Percentiles rank a stretch among this genome's conserved stretches.
Evolutionary conservation across 2,797 vertebrate species (phyloP).

Genomic region (Argyrosomus regius): DNA sequence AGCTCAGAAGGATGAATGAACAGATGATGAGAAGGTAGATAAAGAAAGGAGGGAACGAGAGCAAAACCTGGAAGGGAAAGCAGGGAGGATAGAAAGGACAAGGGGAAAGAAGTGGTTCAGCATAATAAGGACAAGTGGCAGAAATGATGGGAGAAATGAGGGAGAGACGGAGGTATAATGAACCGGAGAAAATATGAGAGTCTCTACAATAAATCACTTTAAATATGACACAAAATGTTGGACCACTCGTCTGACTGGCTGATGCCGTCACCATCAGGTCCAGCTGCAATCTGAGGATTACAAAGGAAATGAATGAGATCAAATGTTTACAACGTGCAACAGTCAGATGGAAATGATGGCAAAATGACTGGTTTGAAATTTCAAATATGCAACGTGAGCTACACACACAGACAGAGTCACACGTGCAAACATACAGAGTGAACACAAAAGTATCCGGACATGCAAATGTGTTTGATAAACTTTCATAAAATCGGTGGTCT

Average conservation of each 20-base stretch:
- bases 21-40: neutral
- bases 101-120: neutral
- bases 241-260: too few species aligned
- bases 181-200: neutral
- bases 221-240: neutral
- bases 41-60: neutral
- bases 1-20: neutral
- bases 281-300: too few species aligned
- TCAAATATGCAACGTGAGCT: neutral
- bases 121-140: neutral
- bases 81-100: neutral
- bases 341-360: too few species aligned
- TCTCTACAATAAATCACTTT: neutral
- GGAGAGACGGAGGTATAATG: constrained; percentile 6
- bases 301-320: too few species aligned
- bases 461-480: neutral
- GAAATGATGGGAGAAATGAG: neutral
- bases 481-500: neutral
- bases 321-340: too few species aligned
- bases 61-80: neutral
- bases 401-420: neutral
- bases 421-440: neutral
- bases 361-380: too few species aligned
- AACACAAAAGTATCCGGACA: neutral
- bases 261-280: too few species aligned